Evolutionary conservation across 2,113 vertebrate species (phyloP).

Genomic region (Brienomyrus brachyistius): DNA sequence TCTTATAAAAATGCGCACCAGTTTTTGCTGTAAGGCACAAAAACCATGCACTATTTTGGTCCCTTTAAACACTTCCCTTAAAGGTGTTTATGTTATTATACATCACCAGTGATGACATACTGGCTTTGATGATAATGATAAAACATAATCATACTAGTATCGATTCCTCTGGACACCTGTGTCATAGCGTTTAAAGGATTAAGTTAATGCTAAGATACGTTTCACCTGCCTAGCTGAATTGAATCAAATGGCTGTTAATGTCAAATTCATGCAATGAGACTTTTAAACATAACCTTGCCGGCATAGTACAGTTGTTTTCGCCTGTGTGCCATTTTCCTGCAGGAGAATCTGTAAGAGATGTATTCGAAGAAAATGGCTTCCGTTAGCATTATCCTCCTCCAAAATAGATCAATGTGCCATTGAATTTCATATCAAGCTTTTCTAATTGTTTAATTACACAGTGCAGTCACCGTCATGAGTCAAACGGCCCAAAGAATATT

Average conservation of each 20-base stretch:
- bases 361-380: background rate
- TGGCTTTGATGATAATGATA: background rate
- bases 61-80: background rate
- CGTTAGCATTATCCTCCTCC: background rate
- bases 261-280: background rate
- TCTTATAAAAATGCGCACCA: background rate
- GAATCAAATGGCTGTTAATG: background rate
- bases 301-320: background rate
- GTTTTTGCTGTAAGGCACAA: background rate
- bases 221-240: background rate
- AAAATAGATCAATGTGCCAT: background rate
- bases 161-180: background rate
- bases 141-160: background rate
- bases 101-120: background rate
- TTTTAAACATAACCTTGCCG: background rate
- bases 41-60: background rate
- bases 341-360: background rate
- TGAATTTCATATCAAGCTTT: slow-evolving; percentile 3
- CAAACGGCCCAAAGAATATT: background rate
- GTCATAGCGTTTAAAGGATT: background rate
- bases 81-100: background rate
- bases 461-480: slow-evolving; percentile 7
- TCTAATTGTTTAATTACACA: slow-evolving; percentile 9
- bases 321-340: background rate
- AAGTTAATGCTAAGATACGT: background rate